Conservation (phyloP, 2,113 vertebrate genomes). For the Sphaerodactylus townsendi region DNA sequence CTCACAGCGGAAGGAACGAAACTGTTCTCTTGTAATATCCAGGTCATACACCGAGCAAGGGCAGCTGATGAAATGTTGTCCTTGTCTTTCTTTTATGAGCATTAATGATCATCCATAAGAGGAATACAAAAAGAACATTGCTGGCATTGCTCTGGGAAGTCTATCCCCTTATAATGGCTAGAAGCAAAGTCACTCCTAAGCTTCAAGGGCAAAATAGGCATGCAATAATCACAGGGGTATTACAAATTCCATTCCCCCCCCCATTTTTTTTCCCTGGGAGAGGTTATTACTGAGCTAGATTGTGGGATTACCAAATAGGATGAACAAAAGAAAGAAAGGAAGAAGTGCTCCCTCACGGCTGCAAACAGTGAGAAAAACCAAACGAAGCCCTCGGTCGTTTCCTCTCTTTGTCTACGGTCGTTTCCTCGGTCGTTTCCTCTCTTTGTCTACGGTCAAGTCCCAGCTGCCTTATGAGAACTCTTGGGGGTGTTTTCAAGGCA, state of each 20-base stretch:
- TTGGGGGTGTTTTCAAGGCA: too few species aligned
- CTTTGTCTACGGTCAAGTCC: too few species aligned
- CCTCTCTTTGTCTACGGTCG: too few species aligned
- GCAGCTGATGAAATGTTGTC: constrained; percentile 32
- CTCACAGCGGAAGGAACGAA: constrained; percentile 23
- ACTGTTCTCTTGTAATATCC: constrained; percentile 26
- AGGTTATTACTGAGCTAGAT: constrained; percentile 55
- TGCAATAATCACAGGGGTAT: constrained; percentile 41
- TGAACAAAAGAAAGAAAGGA: constrained; percentile 40
- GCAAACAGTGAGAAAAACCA: neutral
- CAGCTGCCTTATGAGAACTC: too few species aligned
- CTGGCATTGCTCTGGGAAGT: constrained; percentile 47
- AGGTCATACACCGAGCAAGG: constrained; percentile 31
- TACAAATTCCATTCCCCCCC: constrained; percentile 48
- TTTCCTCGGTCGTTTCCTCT: too few species aligned
- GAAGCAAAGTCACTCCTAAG: constrained; percentile 53
- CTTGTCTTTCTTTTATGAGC: constrained; percentile 48
- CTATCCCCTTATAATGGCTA: constrained; percentile 43
- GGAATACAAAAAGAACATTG: constrained; percentile 9
- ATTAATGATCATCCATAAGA: constrained; percentile 34
- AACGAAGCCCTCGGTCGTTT: neutral
- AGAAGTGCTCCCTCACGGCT: constrained; percentile 31
- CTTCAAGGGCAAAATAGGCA: constrained; percentile 63
- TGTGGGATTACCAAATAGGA: constrained; percentile 65
- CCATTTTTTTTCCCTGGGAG: constrained; percentile 49